phyloP scores from a whole-genome alignment of 2,797 vertebrate genomes.

The Capromys pilorides region DNA sequence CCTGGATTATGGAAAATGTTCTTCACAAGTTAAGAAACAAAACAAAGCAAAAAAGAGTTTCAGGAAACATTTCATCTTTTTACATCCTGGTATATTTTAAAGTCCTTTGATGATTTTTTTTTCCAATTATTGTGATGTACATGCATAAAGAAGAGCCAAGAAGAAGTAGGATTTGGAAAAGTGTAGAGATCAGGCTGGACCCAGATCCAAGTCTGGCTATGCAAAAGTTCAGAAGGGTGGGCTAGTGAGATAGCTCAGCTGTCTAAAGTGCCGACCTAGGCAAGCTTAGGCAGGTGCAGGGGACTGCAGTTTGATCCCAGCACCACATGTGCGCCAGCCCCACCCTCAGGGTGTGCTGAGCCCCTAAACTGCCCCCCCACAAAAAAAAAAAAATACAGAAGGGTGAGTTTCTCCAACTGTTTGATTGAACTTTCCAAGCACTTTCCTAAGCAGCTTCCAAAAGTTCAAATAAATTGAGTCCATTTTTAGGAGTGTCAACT shows the following conservation, averaged over 20 bases:
- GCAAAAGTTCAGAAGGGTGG: background rate
- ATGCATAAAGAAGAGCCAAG: background rate
- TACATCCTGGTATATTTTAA: slow-evolving; percentile 1
- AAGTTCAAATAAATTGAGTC: background rate
- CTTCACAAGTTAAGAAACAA: slow-evolving; percentile 24
- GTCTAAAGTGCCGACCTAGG: too few relatives aligned
- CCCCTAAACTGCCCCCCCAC: too few relatives aligned
- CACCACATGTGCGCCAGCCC: too few relatives aligned
- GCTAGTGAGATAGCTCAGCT: too few relatives aligned
- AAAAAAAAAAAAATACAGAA: background rate
- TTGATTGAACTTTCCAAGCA: too few relatives aligned
- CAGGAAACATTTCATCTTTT: background rate
- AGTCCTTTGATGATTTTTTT: slow-evolving; percentile 12
- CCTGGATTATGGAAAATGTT: slow-evolving; percentile 33
- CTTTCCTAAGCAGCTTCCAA: background rate
- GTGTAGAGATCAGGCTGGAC: background rate
- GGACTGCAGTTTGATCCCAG: too few relatives aligned
- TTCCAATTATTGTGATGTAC: background rate
- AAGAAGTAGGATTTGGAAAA: background rate
- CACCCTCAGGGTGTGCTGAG: too few relatives aligned
- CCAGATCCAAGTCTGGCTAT: background rate
- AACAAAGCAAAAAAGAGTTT: slow-evolving; percentile 8
- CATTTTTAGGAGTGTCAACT: background rate
- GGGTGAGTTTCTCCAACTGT: background rate
- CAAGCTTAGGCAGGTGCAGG: too few relatives aligned